These are phyloP conservation scores for Eupithecia vulgata DNA, from an alignment of 2,888 invertebrate genomes.

Conservation along the genomic window DNA sequence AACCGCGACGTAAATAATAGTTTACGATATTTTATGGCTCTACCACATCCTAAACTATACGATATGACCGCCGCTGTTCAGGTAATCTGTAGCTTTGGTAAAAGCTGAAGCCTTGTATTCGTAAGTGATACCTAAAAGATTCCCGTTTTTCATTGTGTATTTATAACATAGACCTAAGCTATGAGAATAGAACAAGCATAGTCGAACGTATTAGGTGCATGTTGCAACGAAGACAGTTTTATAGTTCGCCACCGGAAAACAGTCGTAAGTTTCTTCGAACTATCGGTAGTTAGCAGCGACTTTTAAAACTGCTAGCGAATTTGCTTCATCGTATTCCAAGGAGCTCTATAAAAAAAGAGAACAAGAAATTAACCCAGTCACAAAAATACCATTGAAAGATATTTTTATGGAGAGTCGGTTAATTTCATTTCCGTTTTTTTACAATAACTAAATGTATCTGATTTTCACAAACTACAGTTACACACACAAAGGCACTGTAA, in stretches of 20 bases:
- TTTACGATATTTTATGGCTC: constrained; percentile 63
- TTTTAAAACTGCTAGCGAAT: constrained; percentile 58
- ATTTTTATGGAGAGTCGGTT: background rate
- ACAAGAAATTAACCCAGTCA: no score
- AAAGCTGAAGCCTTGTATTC: background rate
- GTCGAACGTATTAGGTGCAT: constrained; percentile 60
- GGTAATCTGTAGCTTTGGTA: background rate
- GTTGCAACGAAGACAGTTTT: constrained; percentile 71
- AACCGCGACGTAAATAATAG: constrained; percentile 73
- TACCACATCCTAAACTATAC: constrained; percentile 71
- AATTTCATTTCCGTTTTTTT: background rate
- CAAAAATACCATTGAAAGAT: background rate
- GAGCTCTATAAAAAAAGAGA: no score
- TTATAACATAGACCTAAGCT: background rate
- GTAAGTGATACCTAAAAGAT: background rate
- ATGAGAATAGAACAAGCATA: constrained; percentile 54
- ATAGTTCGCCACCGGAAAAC: constrained; percentile 64
- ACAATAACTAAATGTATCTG: background rate
- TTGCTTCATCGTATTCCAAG: constrained; percentile 28
- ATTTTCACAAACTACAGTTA: background rate
- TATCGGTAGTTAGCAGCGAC: constrained; percentile 39
- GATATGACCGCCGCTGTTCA: constrained; percentile 53
- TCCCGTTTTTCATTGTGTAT: background rate
- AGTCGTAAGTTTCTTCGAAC: constrained; percentile 50
- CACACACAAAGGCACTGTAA: background rate